Conservation (phyloP, 2,888 invertebrate species). For the Priocnemis perturbator region DNA sequence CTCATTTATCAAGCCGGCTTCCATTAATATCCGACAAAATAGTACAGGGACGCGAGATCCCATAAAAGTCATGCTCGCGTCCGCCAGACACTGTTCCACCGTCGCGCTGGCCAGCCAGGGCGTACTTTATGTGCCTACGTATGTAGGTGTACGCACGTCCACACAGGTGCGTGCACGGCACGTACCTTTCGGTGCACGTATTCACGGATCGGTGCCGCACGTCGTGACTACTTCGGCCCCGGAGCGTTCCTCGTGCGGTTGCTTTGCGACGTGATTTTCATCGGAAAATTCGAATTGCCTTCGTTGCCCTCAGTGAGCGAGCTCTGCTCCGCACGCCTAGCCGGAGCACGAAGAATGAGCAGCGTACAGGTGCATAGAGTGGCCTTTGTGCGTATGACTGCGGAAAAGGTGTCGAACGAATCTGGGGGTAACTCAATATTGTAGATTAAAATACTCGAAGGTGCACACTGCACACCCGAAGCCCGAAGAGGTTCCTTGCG, state of each 20-base stretch:
- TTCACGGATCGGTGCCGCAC: constrained; percentile 5
- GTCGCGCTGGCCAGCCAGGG: background rate
- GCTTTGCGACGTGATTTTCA: constrained; percentile 28
- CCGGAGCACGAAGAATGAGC: too few relatives aligned
- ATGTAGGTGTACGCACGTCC: background rate
- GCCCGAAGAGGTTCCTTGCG: too few relatives aligned
- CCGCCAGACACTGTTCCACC: constrained; percentile 19
- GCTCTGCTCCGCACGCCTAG: too few relatives aligned
- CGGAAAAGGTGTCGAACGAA: too few relatives aligned
- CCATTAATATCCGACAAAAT: constrained; percentile 68
- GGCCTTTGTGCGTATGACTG: too few relatives aligned
- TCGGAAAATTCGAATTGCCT: constrained; percentile 16
- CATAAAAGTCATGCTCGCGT: constrained; percentile 55
- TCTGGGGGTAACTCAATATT: too few relatives aligned
- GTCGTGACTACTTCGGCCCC: constrained; percentile 10
- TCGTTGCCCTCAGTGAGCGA: background rate
- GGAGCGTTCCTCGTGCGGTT: constrained; percentile 10
- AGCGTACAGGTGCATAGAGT: too few relatives aligned
- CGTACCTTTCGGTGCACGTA: background rate
- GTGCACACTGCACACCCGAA: too few relatives aligned
- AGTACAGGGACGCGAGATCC: constrained; percentile 58
- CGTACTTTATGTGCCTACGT: background rate
- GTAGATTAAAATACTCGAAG: too few relatives aligned
- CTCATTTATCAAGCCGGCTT: constrained; percentile 64
- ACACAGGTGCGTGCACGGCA: background rate